These are phyloP conservation scores for Scomber scombrus DNA, from an alignment of 2,113 vertebrate genomes.

Conservation along the genomic window DNA sequence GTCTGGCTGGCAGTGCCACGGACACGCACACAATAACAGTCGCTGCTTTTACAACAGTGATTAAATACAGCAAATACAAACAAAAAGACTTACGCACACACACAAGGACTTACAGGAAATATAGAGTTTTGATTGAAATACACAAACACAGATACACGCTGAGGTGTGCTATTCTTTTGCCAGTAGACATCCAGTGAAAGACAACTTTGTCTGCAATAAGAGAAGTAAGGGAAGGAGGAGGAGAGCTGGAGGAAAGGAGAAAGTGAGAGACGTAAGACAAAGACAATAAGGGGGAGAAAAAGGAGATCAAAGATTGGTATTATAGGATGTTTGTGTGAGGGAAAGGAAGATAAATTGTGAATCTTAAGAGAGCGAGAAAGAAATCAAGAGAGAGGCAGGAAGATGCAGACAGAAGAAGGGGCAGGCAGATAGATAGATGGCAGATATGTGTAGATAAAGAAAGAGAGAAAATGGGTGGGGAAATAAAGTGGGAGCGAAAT, in stretches of 20 bases:
- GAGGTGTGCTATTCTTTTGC: conserved; percentile 22
- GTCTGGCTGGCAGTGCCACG: conserved; percentile 43
- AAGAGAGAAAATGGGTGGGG: conserved; percentile 25
- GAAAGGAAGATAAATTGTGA: conserved; percentile 10
- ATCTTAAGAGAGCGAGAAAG: conserved; percentile 8
- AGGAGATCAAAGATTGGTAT: neutral
- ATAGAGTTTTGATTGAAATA: conserved; percentile 20
- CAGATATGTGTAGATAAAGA: conserved; percentile 43
- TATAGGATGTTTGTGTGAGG: conserved; percentile 1
- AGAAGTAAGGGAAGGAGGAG: neutral
- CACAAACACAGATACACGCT: neutral
- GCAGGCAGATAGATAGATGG: conserved; percentile 6
- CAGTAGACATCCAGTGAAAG: conserved; percentile 56
- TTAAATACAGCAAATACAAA: conserved; percentile 8
- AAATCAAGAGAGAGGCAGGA: neutral
- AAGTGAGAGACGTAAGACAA: conserved; percentile 18
- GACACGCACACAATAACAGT: neutral
- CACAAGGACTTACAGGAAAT: conserved; percentile 9
- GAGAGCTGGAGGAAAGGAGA: neutral
- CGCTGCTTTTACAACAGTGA: neutral
- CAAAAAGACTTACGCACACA: neutral
- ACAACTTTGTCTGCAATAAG: conserved; percentile 48
- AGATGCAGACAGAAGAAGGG: neutral
- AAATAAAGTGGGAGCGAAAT: conserved; percentile 23
- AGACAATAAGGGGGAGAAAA: conserved; percentile 21